Percentiles rank a stretch among this genome's conserved stretches.
These are phyloP conservation scores for Xiphydria camelus DNA, from an alignment of 2,888 invertebrate genomes.

Conservation along the genomic window DNA sequence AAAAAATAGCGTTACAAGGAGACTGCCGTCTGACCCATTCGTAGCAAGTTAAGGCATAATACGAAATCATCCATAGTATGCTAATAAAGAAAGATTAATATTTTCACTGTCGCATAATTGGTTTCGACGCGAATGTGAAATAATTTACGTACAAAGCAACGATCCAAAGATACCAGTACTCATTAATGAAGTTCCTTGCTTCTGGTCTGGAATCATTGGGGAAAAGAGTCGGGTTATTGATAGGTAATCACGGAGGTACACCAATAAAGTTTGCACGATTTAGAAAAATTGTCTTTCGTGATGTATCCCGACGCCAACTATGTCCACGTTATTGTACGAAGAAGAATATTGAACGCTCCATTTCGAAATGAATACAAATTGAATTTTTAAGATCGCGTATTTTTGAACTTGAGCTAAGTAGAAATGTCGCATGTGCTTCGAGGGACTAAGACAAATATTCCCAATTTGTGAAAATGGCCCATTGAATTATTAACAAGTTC, in stretches of 20 bases:
- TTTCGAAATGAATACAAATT: not conserved
- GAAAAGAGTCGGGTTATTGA: too few relatives aligned
- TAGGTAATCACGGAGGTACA: too few relatives aligned
- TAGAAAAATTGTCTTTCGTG: too few relatives aligned
- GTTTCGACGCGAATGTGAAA: not conserved
- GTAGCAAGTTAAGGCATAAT: constrained; percentile 60
- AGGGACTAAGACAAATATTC: not conserved
- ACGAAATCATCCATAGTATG: constrained; percentile 36
- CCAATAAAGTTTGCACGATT: too few relatives aligned
- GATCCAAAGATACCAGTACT: constrained; percentile 40
- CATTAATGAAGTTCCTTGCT: constrained; percentile 36
- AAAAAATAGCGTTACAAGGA: constrained; percentile 60
- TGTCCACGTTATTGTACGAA: too few relatives aligned
- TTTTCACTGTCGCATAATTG: not conserved
- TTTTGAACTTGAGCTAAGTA: too few relatives aligned
- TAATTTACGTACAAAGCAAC: constrained; percentile 43
- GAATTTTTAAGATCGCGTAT: too few relatives aligned
- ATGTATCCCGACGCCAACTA: too few relatives aligned
- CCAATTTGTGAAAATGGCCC: not conserved
- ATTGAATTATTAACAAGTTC: not conserved
- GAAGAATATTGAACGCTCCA: too few relatives aligned
- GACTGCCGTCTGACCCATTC: constrained; percentile 56
- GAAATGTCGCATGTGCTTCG: not conserved
- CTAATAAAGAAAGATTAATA: constrained; percentile 20
- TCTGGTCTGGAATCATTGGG: constrained; percentile 30